Percentiles rank a stretch among this genome's conserved stretches.
Evolutionary conservation across 2,113 vertebrate species (phyloP).

Genomic region (Stegastes partitus): DNA sequence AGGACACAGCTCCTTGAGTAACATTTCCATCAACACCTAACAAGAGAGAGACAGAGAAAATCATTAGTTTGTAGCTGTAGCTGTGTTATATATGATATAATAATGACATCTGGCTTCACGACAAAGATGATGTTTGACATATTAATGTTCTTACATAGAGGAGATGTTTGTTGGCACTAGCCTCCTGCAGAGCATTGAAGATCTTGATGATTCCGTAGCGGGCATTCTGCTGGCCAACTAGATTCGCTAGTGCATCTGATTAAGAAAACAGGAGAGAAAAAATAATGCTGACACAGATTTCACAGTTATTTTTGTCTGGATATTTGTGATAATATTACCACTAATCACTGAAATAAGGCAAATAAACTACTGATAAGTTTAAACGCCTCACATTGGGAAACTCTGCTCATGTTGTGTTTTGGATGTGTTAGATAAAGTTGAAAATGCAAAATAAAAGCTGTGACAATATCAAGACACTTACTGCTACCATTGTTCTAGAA

Average conservation of each 20-base stretch:
- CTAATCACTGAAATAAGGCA: too few species aligned
- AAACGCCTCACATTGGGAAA: too few species aligned
- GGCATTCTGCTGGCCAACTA: constrained; percentile 98
- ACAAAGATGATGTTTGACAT: neutral
- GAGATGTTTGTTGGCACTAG: constrained; percentile 96
- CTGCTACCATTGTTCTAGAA: too few species aligned
- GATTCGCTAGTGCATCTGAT: constrained; percentile 93
- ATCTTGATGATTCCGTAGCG: constrained; percentile 97
- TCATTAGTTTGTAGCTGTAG: neutral
- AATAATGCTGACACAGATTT: neutral
- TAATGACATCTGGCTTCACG: neutral
- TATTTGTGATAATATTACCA: too few species aligned
- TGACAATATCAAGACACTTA: too few species aligned
- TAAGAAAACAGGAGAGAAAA: neutral
- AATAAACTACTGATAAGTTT: too few species aligned
- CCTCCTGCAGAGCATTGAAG: constrained; percentile 96
- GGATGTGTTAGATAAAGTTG: too few species aligned
- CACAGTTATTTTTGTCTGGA: too few species aligned
- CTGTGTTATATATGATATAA: neutral
- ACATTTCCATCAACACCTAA: constrained; percentile 95
- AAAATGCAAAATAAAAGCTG: too few species aligned
- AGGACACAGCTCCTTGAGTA: constrained; percentile 94
- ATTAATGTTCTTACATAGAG: constrained; percentile 90
- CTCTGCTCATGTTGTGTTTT: too few species aligned
- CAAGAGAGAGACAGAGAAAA: constrained; percentile 8